phyloP scores from a whole-genome alignment of 2,113 vertebrate species.

The Osmerus mordax region DNA sequence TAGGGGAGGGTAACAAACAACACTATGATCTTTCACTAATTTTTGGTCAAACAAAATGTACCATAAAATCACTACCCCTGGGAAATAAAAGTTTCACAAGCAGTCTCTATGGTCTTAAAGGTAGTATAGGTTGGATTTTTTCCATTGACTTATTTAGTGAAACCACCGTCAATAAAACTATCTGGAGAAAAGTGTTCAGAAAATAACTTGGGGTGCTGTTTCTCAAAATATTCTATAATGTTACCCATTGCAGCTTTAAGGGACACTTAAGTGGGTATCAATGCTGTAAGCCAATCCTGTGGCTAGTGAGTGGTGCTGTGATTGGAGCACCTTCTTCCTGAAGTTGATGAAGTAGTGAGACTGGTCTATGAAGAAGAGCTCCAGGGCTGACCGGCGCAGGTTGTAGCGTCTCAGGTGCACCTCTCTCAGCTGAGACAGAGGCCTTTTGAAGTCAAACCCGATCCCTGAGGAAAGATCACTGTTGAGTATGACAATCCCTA shows the following conservation, averaged over 20 bases:
- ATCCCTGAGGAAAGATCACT: slow-evolving; percentile 72
- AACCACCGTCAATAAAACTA: too few relatives aligned
- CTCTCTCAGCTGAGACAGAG: slow-evolving; percentile 89
- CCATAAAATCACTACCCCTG: neutral
- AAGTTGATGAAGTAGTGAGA: slow-evolving; percentile 99
- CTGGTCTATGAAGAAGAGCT: slow-evolving; percentile 98
- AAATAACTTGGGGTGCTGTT: too few relatives aligned
- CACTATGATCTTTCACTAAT: neutral
- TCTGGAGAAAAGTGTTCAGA: too few relatives aligned
- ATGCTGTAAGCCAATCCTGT: too few relatives aligned
- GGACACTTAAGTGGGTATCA: neutral
- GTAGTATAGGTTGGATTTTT: too few relatives aligned
- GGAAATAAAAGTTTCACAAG: neutral
- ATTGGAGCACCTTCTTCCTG: slow-evolving; percentile 76
- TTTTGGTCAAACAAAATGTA: too few relatives aligned
- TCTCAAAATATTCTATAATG: neutral
- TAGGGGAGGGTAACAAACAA: neutral
- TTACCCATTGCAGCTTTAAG: neutral
- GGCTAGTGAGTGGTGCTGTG: too few relatives aligned
- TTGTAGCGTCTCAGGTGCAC: slow-evolving; percentile 95
- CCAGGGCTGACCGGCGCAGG: slow-evolving; percentile 89
- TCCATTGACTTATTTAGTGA: too few relatives aligned
- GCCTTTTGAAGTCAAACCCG: slow-evolving; percentile 91
- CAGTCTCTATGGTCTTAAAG: neutral
- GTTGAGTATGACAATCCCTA: too few relatives aligned